Base-by-base conservation (phyloP, 2,797 vertebrate genomes). In the Gymnoscopelus braueri region DNA sequence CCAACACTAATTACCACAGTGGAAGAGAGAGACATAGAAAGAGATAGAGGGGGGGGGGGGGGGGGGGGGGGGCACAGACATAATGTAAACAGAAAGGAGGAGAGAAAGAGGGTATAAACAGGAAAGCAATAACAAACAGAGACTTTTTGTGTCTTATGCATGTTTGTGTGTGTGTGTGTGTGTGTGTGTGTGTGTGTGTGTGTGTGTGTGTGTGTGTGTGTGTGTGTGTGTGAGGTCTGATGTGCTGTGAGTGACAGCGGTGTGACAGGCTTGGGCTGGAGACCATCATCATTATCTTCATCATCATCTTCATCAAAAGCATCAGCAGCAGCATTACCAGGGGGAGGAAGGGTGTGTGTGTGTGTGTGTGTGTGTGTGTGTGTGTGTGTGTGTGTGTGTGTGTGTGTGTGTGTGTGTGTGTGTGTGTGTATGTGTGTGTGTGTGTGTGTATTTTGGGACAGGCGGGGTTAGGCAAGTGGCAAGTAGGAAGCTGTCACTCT, bases 1-100 rank as follows among this genome's bases (percentile, higher is more conserved):
- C 94, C 89, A 95, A 96, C 93, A 95, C 96, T 98, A 98, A 98
- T 98, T 97, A 97, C 88, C 77, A 82, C 69, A 73, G 79, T 80
- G 77, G 24, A 67, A 82, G 85, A 83, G 76, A 71, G 14, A 35
- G 62, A 19, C 50, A 50, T 50, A 39, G 62, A 35, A n/a, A 52
- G 24, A 29, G 47, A 51, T 48, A 63, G 39, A 47, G 35, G 19
- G 39, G 12, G 35, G 10, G 7, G 15, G 59, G 19, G 59, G 67
- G 62, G 84, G 77, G 83, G 71, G 73, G 80, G 74, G 78, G 44
- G 47, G 23, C 71, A 78, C 82, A 87, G 86, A 90, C 69, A 88
- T 80, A 89, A 74, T 71, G 63, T 74, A 83, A 80, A 67, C 79
- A 66, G 72, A 69, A 58, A 63, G 39, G 79, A 13, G 23, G 19